Conservation (phyloP, 1,140 invertebrate species). For the Caenorhabditis remanei region DNA sequence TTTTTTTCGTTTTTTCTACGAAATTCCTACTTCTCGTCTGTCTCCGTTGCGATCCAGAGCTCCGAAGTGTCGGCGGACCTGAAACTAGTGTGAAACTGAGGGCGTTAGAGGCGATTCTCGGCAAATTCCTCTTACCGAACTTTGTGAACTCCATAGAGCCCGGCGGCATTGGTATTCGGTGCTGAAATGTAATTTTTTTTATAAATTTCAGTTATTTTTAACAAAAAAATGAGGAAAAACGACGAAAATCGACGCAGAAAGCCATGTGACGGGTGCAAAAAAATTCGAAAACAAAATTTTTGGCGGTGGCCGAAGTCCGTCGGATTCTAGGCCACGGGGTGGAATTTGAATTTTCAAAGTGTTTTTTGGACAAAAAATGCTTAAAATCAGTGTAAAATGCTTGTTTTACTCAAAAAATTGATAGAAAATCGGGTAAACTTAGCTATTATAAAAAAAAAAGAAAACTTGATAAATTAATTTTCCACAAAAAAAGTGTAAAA, state of each 20-base stretch:
- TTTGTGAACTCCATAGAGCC: background rate
- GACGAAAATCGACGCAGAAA: background rate
- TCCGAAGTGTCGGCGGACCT: slow-evolving; percentile 4
- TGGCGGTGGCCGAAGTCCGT: background rate
- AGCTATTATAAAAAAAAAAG: too few species aligned
- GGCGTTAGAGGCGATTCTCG: background rate
- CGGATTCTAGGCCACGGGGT: background rate
- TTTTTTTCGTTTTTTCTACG: too few species aligned
- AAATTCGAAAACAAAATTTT: background rate
- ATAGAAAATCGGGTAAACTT: too few species aligned
- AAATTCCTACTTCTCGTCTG: slow-evolving; percentile 10
- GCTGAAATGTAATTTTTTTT: background rate
- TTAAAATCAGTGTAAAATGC: too few species aligned
- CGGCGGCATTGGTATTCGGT: background rate
- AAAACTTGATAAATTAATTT: too few species aligned
- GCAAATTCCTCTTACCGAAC: background rate
- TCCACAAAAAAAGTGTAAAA: too few species aligned
- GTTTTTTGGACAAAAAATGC: too few species aligned
- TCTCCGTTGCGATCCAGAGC: background rate
- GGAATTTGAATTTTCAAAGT: too few species aligned
- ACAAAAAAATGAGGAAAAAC: background rate
- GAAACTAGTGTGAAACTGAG: slow-evolving; percentile 21
- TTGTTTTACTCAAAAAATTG: too few species aligned
- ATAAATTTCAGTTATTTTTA: background rate
- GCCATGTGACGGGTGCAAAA: background rate